phyloP scores from a whole-genome alignment of 2,113 vertebrate species.

The Orthochromis indermauri region DNA sequence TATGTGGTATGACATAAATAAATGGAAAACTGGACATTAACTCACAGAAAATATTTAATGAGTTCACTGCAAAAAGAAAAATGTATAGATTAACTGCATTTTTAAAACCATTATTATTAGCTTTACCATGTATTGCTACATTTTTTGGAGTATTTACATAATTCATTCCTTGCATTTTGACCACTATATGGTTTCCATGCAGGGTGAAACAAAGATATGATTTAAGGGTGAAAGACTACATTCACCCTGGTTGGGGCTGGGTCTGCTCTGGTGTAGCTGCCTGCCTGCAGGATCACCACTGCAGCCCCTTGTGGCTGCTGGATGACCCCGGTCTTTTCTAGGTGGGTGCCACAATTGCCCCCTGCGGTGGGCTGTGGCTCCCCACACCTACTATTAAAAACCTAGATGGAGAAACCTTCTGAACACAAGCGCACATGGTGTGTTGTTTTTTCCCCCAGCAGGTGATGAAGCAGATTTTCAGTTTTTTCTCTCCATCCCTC shows the following conservation, averaged over 20 bases:
- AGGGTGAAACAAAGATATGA: neutral
- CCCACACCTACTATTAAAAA: neutral
- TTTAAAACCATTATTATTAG: neutral
- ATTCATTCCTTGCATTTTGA: neutral
- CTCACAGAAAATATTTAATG: neutral
- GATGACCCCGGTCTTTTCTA: neutral
- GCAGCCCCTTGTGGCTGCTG: neutral
- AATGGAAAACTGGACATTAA: neutral
- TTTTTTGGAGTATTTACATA: fast-evolving
- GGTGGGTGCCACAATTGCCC: fast-evolving
- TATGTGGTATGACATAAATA: neutral
- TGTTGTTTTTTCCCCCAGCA: neutral
- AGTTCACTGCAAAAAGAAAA: neutral
- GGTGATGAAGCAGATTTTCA: neutral
- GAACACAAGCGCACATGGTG: fast-evolving
- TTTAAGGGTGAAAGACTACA: neutral
- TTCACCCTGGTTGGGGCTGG: neutral
- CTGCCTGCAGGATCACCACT: fast-evolving
- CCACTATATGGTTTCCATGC: neutral
- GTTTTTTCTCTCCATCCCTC: neutral
- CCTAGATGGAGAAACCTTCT: neutral
- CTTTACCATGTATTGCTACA: neutral
- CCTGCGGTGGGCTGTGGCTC: fast-evolving
- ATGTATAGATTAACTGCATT: neutral
- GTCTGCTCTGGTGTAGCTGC: neutral